Evolutionary conservation across 2,888 invertebrate species (phyloP).

Genomic region (Apamea anceps): DNA sequence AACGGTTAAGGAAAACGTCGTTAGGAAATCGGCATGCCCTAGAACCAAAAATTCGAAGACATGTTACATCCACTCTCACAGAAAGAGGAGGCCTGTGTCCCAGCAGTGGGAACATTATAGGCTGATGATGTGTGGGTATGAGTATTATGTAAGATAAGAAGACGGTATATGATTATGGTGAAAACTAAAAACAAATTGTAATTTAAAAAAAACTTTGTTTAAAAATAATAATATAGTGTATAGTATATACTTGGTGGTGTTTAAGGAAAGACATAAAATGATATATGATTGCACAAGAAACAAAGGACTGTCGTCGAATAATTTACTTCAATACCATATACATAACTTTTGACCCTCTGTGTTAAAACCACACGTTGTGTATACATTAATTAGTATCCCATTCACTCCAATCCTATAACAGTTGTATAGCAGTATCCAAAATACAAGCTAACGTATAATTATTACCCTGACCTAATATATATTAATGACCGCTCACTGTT

Average conservation of each 20-base stretch:
- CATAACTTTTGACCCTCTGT: background rate
- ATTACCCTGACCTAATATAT: slow-evolving; percentile 51
- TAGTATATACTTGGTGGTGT: no score
- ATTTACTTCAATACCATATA: background rate
- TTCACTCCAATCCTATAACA: background rate
- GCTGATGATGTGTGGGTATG: no score
- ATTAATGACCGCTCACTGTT: slow-evolving; percentile 51
- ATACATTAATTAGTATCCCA: slow-evolving; percentile 21
- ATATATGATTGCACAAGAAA: background rate
- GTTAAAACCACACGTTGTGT: background rate
- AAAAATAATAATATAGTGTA: no score
- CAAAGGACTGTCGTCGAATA: background rate
- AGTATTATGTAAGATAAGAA: no score
- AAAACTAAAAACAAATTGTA: background rate
- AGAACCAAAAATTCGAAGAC: no score
- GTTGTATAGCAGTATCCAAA: slow-evolving; percentile 25
- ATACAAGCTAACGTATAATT: slow-evolving; percentile 41
- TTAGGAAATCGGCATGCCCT: no score
- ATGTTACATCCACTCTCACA: no score
- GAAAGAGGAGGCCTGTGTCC: no score
- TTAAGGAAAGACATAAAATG: no score
- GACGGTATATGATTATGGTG: background rate
- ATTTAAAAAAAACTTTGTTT: background rate
- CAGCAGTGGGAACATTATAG: no score
- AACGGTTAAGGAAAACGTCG: no score